Evolutionary conservation across 2,113 vertebrate genomes (phyloP), one percentile per base, ranked within the genome.

Genomic region (Calidris pygmaea): DNA sequence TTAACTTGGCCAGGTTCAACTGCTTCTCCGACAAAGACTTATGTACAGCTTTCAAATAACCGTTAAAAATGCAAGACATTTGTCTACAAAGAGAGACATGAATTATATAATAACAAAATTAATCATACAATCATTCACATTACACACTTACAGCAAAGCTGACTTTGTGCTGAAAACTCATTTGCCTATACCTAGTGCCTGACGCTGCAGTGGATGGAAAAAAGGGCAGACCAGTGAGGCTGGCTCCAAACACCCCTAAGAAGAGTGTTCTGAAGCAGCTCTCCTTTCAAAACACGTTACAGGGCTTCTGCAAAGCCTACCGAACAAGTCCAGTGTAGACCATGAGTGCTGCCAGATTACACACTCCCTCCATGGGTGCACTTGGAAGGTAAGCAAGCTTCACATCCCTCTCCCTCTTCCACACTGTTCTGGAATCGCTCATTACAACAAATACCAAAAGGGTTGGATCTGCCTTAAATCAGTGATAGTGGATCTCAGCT

Each of bases 1-100:
- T 86, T 74, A 96, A 93, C 79, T 89, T 94, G 85, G 66, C 78
- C 79, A 89, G 85, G 70, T 96, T 95, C 85, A 94, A 59, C 68
- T 62, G 76, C 67, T 92, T 83, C 71, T 87, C 58, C 94, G 76
- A 85, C 84, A 90, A 79, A 85, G 75, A 93, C 89, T 79, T 86
- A 93, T 39, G 60, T 68, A 76, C 41, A 66, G 11, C 1, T 0
- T 71, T 95, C 65, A 89, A 95, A 60, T 70, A 95, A 76, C 71
- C 0, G 0, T 75, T 93, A 91, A 93, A 97, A 87, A 91, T 4
- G 12, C 73, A 75, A 86, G 35, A 62, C 43, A 37, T 78, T 81
- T 81, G 68, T 93, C 93, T 86, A 41, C 68, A 85, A 73, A 56
- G 67, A 86, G 34, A 88, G 32, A 13, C 71, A 62, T 30, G 47